Evolutionary conservation across 2,888 invertebrate species (phyloP).

Genomic region (Oxytorus armatus): DNA sequence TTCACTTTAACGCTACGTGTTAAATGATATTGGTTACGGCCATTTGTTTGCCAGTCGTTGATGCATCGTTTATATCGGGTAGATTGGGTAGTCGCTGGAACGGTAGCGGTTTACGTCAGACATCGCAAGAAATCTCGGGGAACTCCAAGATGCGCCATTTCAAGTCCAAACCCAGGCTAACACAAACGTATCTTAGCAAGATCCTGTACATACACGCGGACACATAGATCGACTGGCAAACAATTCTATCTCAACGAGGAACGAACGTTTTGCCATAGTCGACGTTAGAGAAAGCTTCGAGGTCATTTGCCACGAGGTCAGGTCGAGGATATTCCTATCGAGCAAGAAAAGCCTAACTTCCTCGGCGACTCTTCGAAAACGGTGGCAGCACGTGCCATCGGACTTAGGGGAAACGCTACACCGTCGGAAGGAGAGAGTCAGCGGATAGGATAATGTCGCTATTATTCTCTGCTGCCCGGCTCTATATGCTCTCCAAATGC

Average conservation of each 20-base stretch:
- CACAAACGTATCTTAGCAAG: neutral
- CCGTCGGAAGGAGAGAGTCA: neutral
- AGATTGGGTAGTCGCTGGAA: neutral
- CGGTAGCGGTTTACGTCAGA: constrained; percentile 6
- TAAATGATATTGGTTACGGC: neutral
- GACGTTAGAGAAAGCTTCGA: constrained; percentile 3
- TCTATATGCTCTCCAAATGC: neutral
- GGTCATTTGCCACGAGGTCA: constrained; percentile 44
- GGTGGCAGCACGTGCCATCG: constrained; percentile 36
- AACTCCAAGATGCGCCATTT: constrained; percentile 18
- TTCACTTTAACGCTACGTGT: neutral
- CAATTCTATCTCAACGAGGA: constrained; percentile 26
- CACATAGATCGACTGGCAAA: constrained; percentile 30
- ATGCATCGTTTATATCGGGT: neutral
- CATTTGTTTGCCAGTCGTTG: neutral
- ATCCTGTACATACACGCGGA: neutral
- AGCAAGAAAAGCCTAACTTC: constrained; percentile 35
- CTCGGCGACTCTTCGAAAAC: constrained; percentile 6
- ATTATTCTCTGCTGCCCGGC: constrained; percentile 1
- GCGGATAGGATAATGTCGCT: constrained; percentile 18
- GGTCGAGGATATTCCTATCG: no score
- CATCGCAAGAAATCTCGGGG: constrained; percentile 45
- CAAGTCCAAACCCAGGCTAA: neutral
- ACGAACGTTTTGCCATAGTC: constrained; percentile 28
- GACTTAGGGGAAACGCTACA: constrained; percentile 6